Base-by-base conservation (phyloP, 2,888 invertebrate species). In the Tenthredo scrophulariae region DNA sequence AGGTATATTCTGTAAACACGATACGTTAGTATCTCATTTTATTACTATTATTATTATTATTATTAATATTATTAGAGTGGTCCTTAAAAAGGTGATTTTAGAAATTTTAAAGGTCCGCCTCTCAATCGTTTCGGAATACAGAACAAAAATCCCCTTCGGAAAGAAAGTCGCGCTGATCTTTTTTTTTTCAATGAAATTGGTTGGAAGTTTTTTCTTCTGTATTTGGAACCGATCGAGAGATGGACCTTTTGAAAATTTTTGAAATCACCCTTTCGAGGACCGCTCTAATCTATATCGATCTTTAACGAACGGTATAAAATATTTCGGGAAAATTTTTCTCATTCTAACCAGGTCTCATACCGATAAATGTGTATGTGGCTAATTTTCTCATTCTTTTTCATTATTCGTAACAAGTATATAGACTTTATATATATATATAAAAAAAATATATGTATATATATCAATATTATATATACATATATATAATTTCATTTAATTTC, bases 401-500 rank as follows among this genome's bases (percentile, higher is more conserved):
- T 33, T 37, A 70, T 70, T 89, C 88, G 90, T 91, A 92, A 92
- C 92, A 91, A 90, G 89, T 91, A 92, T 91, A 92, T 93, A 92
- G 91, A 92, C 92, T 92, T 91, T 92, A 89, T 88, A 90, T 90
- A 89, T 88, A 89, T 86, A 91, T 91, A 90, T n/a, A n/a, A 90
- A 90, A 89, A 90, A 89, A 86, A 88, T 87, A 88, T 87, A 86
- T 86, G 65, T 85, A 85, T 86, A 84, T 85, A 86, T 85, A 75
- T 87, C 87, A 87, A 90, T 90, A 88, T 87, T 87, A 91, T 90
- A 40, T 9, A 40, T 40, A 40, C 9, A 40, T 37, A 74, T 40
- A 22, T 43, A 10, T n/a, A 5, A 22, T 22, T 43, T 26, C 26
- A 75, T n/a, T 9, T 46, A 10, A 50, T 5, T 50, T 79, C 3